Conservation (phyloP, 2,888 invertebrate genomes). For the Strigamia transsilvanica region DNA sequence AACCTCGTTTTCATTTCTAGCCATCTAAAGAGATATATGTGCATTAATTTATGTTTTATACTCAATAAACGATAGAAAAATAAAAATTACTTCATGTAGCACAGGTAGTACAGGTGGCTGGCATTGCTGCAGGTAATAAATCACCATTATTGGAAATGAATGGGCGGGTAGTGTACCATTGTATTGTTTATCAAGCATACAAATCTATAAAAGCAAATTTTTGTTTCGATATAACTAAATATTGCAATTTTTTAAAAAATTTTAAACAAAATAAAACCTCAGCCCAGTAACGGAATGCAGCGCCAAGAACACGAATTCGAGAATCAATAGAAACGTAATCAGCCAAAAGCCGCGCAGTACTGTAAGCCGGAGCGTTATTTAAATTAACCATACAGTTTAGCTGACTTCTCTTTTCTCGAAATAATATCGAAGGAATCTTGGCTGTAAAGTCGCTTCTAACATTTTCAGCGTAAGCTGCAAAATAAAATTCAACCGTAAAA, state of each 20-base stretch:
- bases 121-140: constrained; percentile 67
- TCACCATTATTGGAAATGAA: constrained; percentile 66
- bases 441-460: constrained; percentile 63
- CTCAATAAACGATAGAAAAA: no score
- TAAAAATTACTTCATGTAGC: constrained; percentile 58
- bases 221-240: neutral
- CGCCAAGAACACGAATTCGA: constrained; percentile 61
- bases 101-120: constrained; percentile 67
- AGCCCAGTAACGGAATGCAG: constrained; percentile 64
- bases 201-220: constrained; percentile 61
- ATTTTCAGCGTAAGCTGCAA: constrained; percentile 56
- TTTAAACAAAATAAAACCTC: constrained; percentile 60
- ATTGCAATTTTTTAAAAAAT: neutral
- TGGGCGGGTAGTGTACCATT: constrained; percentile 67
- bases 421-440: constrained; percentile 63
- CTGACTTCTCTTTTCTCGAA: constrained; percentile 60
- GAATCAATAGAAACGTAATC: constrained; percentile 61
- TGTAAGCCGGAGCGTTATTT: constrained; percentile 61
- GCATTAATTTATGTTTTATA: no score
- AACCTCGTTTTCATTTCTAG: constrained; percentile 51
- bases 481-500: neutral
- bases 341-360: constrained; percentile 59
- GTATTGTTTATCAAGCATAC: constrained; percentile 65
- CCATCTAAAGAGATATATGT: neutral
- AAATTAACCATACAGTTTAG: constrained; percentile 62